These are phyloP conservation scores for Taenioides sp. DNA, from an alignment of 2,797 vertebrate species.

Conservation along the genomic window DNA sequence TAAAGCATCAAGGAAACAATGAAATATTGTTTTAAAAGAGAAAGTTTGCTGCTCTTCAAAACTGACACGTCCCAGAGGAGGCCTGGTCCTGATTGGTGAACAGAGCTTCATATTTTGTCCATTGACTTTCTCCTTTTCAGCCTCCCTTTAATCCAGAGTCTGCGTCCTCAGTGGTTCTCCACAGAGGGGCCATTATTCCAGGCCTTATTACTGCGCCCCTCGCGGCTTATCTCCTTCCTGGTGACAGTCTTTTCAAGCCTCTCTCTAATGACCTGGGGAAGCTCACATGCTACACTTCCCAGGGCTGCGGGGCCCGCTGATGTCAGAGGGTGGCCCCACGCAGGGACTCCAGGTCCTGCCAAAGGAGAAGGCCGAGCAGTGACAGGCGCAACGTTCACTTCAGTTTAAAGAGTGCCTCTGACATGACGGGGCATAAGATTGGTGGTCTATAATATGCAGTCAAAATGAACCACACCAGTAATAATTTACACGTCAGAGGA, in stretches of 20 bases:
- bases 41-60: background rate
- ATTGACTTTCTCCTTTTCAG: constrained; percentile 86
- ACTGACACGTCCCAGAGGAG: constrained; percentile 49
- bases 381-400: constrained; percentile 25
- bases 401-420: constrained; percentile 33
- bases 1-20: background rate
- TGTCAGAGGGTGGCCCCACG: constrained; percentile 75
- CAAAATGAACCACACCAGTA: background rate
- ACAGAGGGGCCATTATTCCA: constrained; percentile 83
- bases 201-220: constrained; percentile 80
- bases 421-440: constrained; percentile 1
- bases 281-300: constrained; percentile 84
- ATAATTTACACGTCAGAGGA: background rate
- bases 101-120: constrained; percentile 81
- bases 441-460: background rate
- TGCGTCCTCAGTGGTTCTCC: constrained; percentile 79
- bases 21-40: background rate
- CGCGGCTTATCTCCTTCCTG: constrained; percentile 83
- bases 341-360: constrained; percentile 63
- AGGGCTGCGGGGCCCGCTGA: constrained; percentile 78
- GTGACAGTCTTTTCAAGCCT: constrained; percentile 86
- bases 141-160: constrained; percentile 81
- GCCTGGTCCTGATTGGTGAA: constrained; percentile 70
- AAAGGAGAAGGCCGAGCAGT: constrained; percentile 53
- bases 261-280: constrained; percentile 85